phyloP scores from a whole-genome alignment of 2,797 vertebrate genomes.

The Pipistrellus kuhlii region DNA sequence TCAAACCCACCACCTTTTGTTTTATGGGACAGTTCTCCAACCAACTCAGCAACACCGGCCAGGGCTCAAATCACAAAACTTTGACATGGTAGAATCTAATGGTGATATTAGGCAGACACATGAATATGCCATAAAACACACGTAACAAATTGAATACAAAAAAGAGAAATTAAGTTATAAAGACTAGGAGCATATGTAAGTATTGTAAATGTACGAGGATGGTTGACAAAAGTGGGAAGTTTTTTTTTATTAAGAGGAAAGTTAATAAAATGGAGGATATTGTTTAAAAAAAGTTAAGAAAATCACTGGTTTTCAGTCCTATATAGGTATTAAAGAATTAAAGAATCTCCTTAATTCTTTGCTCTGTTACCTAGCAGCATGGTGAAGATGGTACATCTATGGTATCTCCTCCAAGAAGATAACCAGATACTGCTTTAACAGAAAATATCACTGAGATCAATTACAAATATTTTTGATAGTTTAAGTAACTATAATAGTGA shows the following conservation, averaged over 20 bases:
- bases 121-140: not conserved
- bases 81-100: slow-evolving; percentile 10
- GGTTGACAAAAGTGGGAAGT: not conserved
- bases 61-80: not conserved
- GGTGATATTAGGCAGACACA: not conserved
- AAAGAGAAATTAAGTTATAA: not conserved
- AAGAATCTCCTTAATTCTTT: not conserved
- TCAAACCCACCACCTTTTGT: no score
- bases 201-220: not conserved
- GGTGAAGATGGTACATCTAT: not conserved
- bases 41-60: not conserved
- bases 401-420: slow-evolving; percentile 3
- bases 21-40: not conserved
- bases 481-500: slow-evolving; percentile 3
- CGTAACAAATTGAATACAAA: not conserved
- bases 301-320: not conserved
- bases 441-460: not conserved
- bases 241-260: not conserved
- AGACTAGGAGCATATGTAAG: not conserved
- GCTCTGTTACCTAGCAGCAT: slow-evolving; percentile 22
- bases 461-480: slow-evolving; percentile 25
- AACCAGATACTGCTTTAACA: slow-evolving; percentile 1
- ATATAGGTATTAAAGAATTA: not conserved
- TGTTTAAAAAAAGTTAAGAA: not conserved
- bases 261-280: not conserved